Conservation (phyloP, 2,113 vertebrate genomes). For the Coryphaenoides rupestris region DNA sequence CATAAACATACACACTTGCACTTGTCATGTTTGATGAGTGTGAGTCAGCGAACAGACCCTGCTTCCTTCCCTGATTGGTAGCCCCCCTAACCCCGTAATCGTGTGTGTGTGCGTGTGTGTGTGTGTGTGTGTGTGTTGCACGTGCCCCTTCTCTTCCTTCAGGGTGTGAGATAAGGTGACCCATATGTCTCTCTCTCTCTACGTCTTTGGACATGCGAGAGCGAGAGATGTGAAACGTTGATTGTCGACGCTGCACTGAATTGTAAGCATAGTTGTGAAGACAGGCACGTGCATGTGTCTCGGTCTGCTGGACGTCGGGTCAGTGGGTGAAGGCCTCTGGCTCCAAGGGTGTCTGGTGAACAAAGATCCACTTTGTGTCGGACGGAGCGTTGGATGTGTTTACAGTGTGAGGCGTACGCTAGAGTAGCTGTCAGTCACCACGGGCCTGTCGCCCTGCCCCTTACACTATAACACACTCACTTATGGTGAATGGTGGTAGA, state of each 20-base stretch:
- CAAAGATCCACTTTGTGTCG: conserved; percentile 41
- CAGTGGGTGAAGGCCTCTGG: conserved; percentile 18
- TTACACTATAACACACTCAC: too few relatives aligned
- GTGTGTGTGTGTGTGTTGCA: background rate
- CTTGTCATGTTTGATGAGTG: conserved; percentile 35
- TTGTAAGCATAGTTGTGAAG: conserved; percentile 16
- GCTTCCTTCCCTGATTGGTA: conserved; percentile 38
- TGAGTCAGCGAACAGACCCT: conserved; percentile 47
- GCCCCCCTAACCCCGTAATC: conserved; percentile 30
- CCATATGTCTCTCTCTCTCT: too few relatives aligned
- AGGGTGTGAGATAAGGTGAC: conserved; percentile 4
- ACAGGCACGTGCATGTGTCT: background rate
- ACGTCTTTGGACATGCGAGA: background rate
- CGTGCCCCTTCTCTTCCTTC: background rate
- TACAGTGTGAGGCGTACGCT: conserved; percentile 43
- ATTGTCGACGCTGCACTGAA: conserved; percentile 9
- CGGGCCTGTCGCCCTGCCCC: conserved; percentile 9
- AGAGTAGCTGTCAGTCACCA: conserved; percentile 49
- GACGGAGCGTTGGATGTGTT: conserved; percentile 47
- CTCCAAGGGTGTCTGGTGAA: conserved; percentile 10
- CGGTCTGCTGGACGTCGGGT: background rate
- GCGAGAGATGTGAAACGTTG: background rate
- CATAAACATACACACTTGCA: too few relatives aligned
- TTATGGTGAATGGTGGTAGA: too few relatives aligned
- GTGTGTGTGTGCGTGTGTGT: background rate